A percentile compares a stretch with the other conserved stretches of the same genome.
phyloP scores from a whole-genome alignment of 1,140 invertebrate species.

The Lanistes nyassanus region DNA sequence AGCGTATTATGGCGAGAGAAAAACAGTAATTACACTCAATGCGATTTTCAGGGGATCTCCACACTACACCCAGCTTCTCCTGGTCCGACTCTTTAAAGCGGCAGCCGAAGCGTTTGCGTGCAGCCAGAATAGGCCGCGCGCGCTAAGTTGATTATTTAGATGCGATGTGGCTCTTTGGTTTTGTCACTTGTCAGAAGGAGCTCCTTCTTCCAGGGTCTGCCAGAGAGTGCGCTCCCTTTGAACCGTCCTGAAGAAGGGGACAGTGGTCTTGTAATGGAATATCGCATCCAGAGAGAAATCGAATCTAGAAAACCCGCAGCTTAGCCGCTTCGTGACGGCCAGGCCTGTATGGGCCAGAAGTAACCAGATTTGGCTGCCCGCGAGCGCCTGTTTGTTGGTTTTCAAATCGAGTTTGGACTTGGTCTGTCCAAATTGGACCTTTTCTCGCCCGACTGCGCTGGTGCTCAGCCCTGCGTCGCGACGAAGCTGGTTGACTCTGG shows the following conservation, averaged over 20 bases:
- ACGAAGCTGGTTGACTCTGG: slow-evolving; percentile 14
- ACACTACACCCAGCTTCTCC: neutral
- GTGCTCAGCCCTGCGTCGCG: neutral
- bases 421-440: slow-evolving; percentile 29
- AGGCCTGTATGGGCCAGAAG: slow-evolving; percentile 16
- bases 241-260: slow-evolving; percentile 22
- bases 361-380: slow-evolving; percentile 22
- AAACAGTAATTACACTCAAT: slow-evolving; percentile 35
- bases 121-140: slow-evolving; percentile 1
- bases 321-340: slow-evolving; percentile 23
- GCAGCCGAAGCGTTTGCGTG: neutral
- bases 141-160: slow-evolving; percentile 28
- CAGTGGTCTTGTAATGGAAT: slow-evolving; percentile 31
- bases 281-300: slow-evolving; percentile 28
- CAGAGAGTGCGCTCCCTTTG: slow-evolving; percentile 3
- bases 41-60: slow-evolving; percentile 25
- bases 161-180: slow-evolving; percentile 24
- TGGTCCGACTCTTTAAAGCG: neutral
- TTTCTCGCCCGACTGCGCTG: slow-evolving; percentile 26
- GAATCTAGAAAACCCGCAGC: slow-evolving; percentile 28
- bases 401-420: slow-evolving; percentile 27
- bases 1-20: slow-evolving; percentile 34
- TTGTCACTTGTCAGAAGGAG: slow-evolving; percentile 27
- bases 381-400: slow-evolving; percentile 28
- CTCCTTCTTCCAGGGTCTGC: slow-evolving; percentile 18